These are phyloP conservation scores for Tiliqua scincoides DNA, from an alignment of 2,113 vertebrate genomes.

Conservation along the genomic window DNA sequence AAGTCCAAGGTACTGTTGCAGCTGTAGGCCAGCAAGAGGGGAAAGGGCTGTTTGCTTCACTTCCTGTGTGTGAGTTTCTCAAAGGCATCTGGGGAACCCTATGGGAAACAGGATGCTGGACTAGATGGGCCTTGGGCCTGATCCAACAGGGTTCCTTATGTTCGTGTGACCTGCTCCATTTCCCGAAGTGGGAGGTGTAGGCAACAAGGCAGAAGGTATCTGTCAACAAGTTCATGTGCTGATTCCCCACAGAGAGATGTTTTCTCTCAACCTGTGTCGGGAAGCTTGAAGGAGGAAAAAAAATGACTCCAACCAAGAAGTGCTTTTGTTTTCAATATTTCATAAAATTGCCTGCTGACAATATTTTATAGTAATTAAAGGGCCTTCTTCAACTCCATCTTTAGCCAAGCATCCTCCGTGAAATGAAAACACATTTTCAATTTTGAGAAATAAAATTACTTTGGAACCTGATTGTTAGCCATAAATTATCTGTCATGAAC, in stretches of 20 bases:
- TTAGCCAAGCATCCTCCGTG: not conserved
- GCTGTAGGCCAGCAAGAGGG: not conserved
- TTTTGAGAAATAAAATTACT: slow-evolving; percentile 10
- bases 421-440: slow-evolving; percentile 1
- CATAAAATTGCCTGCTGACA: not conserved
- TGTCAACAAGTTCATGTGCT: not conserved
- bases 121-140: not conserved
- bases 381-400: not conserved
- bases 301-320: not conserved
- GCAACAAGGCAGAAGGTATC: too few species aligned
- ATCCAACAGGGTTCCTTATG: not conserved
- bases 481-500: slow-evolving; percentile 14
- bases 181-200: too few species aligned
- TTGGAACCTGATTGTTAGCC: slow-evolving; percentile 1
- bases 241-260: not conserved
- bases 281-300: not conserved
- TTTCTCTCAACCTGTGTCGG: too few species aligned
- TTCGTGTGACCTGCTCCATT: too few species aligned
- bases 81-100: not conserved
- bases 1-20: too few species aligned
- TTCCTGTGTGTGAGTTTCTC: not conserved
- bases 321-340: not conserved
- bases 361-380: not conserved
- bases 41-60: not conserved
- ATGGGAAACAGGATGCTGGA: too few species aligned